phyloP scores from a whole-genome alignment of 2,888 invertebrate genomes.

The Cryptocephalus primarius region DNA sequence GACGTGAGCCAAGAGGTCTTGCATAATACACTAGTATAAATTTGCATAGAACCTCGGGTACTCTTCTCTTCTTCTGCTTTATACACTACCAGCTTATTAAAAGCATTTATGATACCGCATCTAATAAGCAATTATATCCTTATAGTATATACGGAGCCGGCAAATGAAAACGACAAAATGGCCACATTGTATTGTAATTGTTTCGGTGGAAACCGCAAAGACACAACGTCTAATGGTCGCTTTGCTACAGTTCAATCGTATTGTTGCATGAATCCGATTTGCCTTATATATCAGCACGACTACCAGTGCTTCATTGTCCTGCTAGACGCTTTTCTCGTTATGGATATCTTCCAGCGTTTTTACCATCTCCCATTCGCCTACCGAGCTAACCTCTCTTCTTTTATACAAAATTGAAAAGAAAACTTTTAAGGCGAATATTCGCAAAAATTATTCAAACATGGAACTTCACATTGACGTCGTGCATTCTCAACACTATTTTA shows the following conservation, averaged over 20 bases:
- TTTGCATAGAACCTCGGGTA: conserved; percentile 9
- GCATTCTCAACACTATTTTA: no score
- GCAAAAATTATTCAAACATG: no score
- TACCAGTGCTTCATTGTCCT: no score
- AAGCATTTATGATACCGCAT: conserved; percentile 5
- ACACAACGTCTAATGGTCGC: conserved; percentile 1
- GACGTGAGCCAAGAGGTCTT: conserved; percentile 12
- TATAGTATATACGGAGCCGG: conserved; percentile 2
- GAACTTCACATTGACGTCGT: no score
- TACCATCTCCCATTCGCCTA: no score
- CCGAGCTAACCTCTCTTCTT: no score
- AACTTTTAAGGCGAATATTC: not conserved
- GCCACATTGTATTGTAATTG: conserved; percentile 6
- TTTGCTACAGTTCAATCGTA: conserved; percentile 1
- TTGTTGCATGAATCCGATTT: not conserved
- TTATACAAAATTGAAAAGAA: not conserved
- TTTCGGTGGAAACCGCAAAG: not conserved
- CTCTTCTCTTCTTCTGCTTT: not conserved
- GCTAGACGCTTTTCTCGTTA: no score
- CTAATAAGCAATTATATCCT: conserved; percentile 8
- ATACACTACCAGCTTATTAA: conserved; percentile 2
- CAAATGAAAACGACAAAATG: conserved; percentile 5
- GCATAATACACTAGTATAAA: conserved; percentile 12
- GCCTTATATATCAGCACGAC: no score
- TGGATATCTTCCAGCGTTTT: no score